These are phyloP conservation scores for Microchirus variegatus DNA, from an alignment of 2,797 vertebrate species.

Conservation along the genomic window DNA sequence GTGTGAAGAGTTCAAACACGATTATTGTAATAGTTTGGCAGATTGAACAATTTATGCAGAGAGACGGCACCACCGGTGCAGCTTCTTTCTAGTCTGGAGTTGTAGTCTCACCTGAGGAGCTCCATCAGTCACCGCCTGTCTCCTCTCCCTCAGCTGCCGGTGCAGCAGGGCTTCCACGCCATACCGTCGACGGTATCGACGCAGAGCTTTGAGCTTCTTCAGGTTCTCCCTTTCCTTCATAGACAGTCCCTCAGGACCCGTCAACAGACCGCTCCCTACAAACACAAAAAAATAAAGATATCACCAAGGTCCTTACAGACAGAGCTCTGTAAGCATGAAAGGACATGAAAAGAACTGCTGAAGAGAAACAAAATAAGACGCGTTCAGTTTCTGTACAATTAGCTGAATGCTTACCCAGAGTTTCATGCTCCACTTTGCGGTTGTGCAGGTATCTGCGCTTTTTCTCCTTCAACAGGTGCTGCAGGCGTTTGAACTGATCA, in stretches of 20 bases:
- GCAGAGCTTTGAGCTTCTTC: constrained; percentile 92
- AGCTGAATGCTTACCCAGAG: constrained; percentile 77
- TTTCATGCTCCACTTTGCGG: constrained; percentile 91
- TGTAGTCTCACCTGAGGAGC: constrained; percentile 83
- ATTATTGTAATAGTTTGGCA: no score
- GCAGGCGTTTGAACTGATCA: constrained; percentile 96
- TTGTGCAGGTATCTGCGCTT: constrained; percentile 92
- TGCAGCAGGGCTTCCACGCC: constrained; percentile 95
- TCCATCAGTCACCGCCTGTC: constrained; percentile 89
- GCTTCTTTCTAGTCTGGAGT: neutral
- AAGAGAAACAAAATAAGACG: neutral
- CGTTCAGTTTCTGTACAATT: neutral
- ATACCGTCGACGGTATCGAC: constrained; percentile 92
- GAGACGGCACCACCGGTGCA: no score
- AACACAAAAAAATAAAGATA: neutral
- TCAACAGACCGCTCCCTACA: constrained; percentile 91
- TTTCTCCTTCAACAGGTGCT: constrained; percentile 97
- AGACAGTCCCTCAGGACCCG: constrained; percentile 90
- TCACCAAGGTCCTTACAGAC: neutral
- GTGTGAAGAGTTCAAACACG: no score
- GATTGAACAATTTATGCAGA: no score
- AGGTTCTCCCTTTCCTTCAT: constrained; percentile 92
- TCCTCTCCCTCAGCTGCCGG: constrained; percentile 90
- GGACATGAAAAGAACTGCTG: neutral
- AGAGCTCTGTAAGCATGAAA: neutral